phyloP scores from a whole-genome alignment of 2,113 vertebrate genomes.

The Cinclus mexicanus region DNA sequence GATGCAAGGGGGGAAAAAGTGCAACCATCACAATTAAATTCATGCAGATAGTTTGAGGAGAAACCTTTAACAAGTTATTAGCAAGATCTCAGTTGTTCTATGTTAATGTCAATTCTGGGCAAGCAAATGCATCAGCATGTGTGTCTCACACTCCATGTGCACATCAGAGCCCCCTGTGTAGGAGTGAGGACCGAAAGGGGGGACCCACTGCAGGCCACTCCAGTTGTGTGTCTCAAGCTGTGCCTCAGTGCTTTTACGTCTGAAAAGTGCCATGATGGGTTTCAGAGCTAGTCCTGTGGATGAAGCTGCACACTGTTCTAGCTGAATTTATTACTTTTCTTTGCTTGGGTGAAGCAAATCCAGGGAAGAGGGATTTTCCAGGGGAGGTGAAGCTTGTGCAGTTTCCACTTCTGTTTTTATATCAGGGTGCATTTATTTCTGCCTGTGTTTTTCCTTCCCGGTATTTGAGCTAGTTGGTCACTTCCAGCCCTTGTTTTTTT shows the following conservation, averaged over 20 bases:
- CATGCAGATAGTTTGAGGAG: background rate
- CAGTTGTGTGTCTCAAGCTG: fast-evolving
- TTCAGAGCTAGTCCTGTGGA: background rate
- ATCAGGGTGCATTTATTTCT: background rate
- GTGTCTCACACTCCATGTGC: background rate
- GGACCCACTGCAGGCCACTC: background rate
- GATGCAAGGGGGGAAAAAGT: background rate
- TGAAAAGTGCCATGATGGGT: background rate
- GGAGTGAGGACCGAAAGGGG: background rate
- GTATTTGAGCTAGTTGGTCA: background rate
- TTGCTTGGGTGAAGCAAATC: background rate
- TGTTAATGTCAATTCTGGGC: background rate
- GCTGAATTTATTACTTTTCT: background rate
- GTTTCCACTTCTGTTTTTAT: background rate
- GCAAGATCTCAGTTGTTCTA: background rate
- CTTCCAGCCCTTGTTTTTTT: background rate
- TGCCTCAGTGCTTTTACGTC: background rate
- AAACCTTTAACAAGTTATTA: background rate
- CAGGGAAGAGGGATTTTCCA: background rate
- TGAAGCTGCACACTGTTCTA: fast-evolving
- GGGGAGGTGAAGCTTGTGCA: background rate
- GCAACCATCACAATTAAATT: background rate
- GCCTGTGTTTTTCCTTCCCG: background rate
- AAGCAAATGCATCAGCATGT: fast-evolving
- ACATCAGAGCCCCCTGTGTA: background rate